Conservation (phyloP, 2,888 invertebrate species). For the Mesorhabditis belari region DNA sequence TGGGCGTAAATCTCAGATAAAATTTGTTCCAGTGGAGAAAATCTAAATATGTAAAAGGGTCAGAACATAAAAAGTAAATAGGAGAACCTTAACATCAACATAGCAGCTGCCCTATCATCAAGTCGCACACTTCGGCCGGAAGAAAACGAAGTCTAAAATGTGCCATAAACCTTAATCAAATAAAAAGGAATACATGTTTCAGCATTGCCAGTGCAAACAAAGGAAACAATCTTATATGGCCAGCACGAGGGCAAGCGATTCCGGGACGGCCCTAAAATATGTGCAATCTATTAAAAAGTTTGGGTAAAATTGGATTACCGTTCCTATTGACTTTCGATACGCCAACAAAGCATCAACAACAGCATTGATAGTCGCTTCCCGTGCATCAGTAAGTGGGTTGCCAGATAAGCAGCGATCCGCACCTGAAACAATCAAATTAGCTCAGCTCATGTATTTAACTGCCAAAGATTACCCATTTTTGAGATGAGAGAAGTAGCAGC, state of each 20-base stretch:
- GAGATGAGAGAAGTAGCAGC: conserved; percentile 74
- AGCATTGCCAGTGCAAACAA: conserved; percentile 79
- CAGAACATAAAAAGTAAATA: not conserved
- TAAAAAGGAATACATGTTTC: conserved; percentile 58
- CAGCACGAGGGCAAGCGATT: conserved; percentile 69
- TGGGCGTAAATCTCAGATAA: conserved; percentile 83
- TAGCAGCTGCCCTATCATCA: conserved; percentile 84
- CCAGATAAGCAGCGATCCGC: conserved; percentile 82
- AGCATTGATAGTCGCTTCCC: conserved; percentile 91
- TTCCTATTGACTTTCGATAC: conserved; percentile 39
- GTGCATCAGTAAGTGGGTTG: conserved; percentile 71
- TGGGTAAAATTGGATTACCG: not conserved
- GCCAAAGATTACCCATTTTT: conserved; percentile 75
- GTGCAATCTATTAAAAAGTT: not conserved
- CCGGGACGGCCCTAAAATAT: conserved; percentile 1
- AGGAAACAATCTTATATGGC: conserved; percentile 74
- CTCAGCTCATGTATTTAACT: not conserved
- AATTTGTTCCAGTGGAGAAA: conserved; percentile 72
- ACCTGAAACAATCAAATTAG: conserved; percentile 59
- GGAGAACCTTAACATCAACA: conserved; percentile 81
- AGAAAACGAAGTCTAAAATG: conserved; percentile 71
- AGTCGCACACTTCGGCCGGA: conserved; percentile 77
- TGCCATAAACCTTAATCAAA: not conserved
- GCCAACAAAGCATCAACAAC: conserved; percentile 76
- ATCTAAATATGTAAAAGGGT: conserved; percentile 41